Evolutionary conservation across 2,888 invertebrate species (phyloP).

Genomic region (Alcis repandata): DNA sequence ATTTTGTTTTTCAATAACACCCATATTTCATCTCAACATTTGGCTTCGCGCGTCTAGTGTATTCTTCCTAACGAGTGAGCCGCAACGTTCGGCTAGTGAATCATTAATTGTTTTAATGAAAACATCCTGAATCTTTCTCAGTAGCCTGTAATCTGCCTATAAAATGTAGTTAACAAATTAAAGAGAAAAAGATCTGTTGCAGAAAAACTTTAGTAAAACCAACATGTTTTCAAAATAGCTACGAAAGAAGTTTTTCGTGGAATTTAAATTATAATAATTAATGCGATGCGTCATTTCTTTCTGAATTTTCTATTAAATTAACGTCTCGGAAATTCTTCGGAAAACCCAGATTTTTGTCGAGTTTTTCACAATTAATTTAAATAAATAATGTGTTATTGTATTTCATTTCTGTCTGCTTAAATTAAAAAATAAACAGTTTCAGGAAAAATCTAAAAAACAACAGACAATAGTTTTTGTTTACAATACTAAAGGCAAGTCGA

Average conservation of each 20-base stretch:
- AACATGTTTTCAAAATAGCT: not conserved
- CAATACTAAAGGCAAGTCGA: too few species aligned
- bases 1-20: too few species aligned
- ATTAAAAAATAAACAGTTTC: too few species aligned
- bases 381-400: conserved; percentile 13
- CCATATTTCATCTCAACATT: too few species aligned
- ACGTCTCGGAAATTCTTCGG: not conserved
- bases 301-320: not conserved
- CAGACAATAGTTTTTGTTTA: too few species aligned
- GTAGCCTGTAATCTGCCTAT: not conserved
- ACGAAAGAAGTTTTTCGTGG: not conserved
- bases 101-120: conserved; percentile 4
- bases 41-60: too few species aligned
- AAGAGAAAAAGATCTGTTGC: not conserved
- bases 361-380: conserved; percentile 2
- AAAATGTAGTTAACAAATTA: not conserved
- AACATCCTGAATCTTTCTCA: conserved; percentile 5
- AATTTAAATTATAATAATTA: not conserved
- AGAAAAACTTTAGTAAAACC: not conserved
- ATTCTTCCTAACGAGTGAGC: not conserved
- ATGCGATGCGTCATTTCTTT: not conserved
- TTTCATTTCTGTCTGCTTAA: too few species aligned
- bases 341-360: not conserved
- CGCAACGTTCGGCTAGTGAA: not conserved
- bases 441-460: too few species aligned